These are phyloP conservation scores for Mnemiopsis leidyi DNA, from an alignment of 37 sponge, comb jelly and placozoan species.

Conservation along the genomic window DNA sequence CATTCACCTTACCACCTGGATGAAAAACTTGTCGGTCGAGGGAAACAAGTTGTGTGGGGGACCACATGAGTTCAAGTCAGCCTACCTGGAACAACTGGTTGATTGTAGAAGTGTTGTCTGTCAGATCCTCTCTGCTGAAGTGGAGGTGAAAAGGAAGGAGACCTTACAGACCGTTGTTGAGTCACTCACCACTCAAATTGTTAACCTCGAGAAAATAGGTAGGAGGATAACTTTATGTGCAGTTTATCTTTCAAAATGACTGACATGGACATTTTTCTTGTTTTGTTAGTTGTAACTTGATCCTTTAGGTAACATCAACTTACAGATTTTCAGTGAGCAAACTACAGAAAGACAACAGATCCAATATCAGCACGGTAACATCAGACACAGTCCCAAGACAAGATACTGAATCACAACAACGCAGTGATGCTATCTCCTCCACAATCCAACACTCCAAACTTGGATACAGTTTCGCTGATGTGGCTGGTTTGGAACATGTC, in stretches of 20 bases:
- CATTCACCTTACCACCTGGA: slow-evolving; percentile 38
- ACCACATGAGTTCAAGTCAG: slow-evolving; percentile 31
- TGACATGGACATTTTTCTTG: neutral
- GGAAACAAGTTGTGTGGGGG: slow-evolving; percentile 57
- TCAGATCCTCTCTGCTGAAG: neutral
- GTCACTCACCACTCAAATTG: slow-evolving; percentile 2
- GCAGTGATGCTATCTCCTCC: slow-evolving; percentile 30
- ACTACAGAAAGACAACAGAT: neutral
- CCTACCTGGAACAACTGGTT: slow-evolving; percentile 5
- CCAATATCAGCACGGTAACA: neutral
- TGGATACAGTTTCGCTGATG: slow-evolving; percentile 65
- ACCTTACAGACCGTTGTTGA: slow-evolving; percentile 54
- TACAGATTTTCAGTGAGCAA: slow-evolving; percentile 29
- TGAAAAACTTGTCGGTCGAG: slow-evolving; percentile 31
- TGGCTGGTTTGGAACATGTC: slow-evolving; percentile 77
- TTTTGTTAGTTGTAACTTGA: neutral
- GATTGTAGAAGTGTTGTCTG: slow-evolving; percentile 48
- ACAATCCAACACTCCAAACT: slow-evolving; percentile 42
- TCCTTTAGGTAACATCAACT: neutral
- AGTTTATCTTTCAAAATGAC: too few relatives aligned
- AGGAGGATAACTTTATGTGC: too few relatives aligned
- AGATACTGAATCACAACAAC: neutral
- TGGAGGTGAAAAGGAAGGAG: neutral
- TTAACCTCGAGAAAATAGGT: slow-evolving; percentile 25
- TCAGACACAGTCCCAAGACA: neutral